Evolutionary conservation across 2,113 vertebrate species (phyloP).

Genomic region (Misgurnus mizolepis): DNA sequence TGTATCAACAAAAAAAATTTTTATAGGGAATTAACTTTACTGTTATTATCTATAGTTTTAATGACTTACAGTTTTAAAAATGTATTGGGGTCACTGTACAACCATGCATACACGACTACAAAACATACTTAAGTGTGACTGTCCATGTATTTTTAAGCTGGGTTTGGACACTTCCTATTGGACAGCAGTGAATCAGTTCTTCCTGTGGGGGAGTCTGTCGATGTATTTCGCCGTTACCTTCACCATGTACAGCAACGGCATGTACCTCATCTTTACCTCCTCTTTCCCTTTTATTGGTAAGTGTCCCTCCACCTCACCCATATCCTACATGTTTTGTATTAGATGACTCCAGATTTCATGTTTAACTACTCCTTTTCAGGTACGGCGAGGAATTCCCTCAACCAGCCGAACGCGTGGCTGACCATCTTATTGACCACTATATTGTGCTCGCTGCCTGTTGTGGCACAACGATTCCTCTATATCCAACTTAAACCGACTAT

Average conservation of each 20-base stretch:
- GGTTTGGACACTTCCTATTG: slow-evolving; percentile 89
- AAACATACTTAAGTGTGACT: neutral
- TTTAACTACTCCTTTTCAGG: slow-evolving; percentile 69
- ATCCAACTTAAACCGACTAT: slow-evolving; percentile 77
- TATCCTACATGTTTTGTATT: slow-evolving; percentile 4
- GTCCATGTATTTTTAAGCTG: slow-evolving; percentile 72
- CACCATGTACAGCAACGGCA: slow-evolving; percentile 90
- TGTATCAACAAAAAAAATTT: too few species aligned
- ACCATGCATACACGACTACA: neutral
- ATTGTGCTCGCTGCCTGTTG: slow-evolving; percentile 83
- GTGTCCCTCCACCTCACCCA: slow-evolving; percentile 38
- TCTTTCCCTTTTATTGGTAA: slow-evolving; percentile 89
- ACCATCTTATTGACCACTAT: slow-evolving; percentile 80
- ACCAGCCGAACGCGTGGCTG: slow-evolving; percentile 86
- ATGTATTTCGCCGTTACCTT: slow-evolving; percentile 88
- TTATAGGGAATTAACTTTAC: too few species aligned
- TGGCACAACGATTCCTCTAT: slow-evolving; percentile 81
- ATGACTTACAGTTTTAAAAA: neutral
- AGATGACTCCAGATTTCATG: neutral
- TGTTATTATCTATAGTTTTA: too few species aligned
- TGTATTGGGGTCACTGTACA: neutral
- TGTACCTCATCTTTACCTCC: slow-evolving; percentile 85
- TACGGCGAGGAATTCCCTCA: slow-evolving; percentile 84
- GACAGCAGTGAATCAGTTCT: slow-evolving; percentile 91
- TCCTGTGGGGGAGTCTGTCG: slow-evolving; percentile 92